A percentile compares a stretch with the other conserved stretches of the same genome.
Evolutionary conservation across 1,140 invertebrate genomes (phyloP).

Genomic region (Platyscapa corneri): DNA sequence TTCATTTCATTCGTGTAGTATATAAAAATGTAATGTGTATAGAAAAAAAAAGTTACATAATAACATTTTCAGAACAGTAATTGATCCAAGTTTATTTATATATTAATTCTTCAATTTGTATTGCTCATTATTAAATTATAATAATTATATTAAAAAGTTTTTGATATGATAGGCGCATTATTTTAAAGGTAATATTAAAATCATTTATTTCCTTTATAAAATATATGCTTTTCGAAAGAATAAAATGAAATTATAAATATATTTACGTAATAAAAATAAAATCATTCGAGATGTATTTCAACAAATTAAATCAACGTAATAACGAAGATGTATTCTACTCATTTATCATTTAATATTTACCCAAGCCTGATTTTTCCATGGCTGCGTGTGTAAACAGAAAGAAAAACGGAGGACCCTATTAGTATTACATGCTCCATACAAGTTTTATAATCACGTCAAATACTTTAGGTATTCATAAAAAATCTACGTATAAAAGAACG

Average conservation of each 20-base stretch:
- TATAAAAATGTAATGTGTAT: not conserved
- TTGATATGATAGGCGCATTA: not conserved
- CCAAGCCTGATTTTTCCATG: conserved; percentile 48
- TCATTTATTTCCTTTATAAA: not conserved
- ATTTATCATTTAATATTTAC: conserved; percentile 43
- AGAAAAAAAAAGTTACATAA: not conserved
- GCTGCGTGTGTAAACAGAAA: conserved; percentile 38
- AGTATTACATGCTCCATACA: not conserved
- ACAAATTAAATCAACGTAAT: not conserved
- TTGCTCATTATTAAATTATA: not conserved
- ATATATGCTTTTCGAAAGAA: not conserved
- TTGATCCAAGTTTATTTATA: not conserved
- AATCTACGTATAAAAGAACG: not conserved
- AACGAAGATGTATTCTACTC: not conserved
- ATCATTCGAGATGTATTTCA: not conserved
- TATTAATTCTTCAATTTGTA: not conserved
- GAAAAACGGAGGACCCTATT: not conserved
- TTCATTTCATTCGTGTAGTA: not conserved
- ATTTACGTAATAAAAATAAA: not conserved
- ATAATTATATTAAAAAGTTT: not conserved
- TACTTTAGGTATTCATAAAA: not conserved
- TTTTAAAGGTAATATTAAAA: not conserved
- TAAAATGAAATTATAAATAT: not conserved
- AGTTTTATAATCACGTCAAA: conserved; percentile 1
- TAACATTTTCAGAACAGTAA: too few species aligned